phyloP scores from a whole-genome alignment of 2,797 vertebrate species.

The Myoxocephalus aenaeus region DNA sequence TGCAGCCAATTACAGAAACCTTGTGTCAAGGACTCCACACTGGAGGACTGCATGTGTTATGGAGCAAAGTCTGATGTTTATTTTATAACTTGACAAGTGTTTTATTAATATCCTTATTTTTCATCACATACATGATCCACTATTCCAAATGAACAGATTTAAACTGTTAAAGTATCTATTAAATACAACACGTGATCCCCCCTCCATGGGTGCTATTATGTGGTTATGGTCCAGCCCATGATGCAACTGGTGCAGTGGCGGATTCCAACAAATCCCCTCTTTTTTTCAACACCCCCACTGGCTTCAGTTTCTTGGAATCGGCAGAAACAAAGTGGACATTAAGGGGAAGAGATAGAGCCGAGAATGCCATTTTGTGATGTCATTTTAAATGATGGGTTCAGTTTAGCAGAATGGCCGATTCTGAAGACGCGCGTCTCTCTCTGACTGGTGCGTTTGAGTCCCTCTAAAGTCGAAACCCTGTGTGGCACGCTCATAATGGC shows the following conservation, averaged over 20 bases:
- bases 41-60: slow-evolving; percentile 25
- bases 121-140: slow-evolving; percentile 9
- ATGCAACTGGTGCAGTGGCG: slow-evolving; percentile 41
- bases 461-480: slow-evolving; percentile 39
- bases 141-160: slow-evolving; percentile 5
- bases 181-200: background rate
- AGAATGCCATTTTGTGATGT: slow-evolving; percentile 46
- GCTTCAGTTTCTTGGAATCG: slow-evolving; percentile 44
- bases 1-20: slow-evolving; percentile 59
- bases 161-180: background rate
- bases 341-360: slow-evolving; percentile 21
- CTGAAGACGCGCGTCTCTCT: slow-evolving; percentile 34
- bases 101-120: slow-evolving; percentile 12
- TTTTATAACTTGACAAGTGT: slow-evolving; percentile 3
- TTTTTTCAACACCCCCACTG: slow-evolving; percentile 5
- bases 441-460: slow-evolving; percentile 34
- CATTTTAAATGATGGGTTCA: slow-evolving; percentile 47
- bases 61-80: slow-evolving; percentile 7
- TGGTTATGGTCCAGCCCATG: slow-evolving; percentile 4
- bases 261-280: slow-evolving; percentile 31
- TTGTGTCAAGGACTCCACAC: slow-evolving; percentile 51
- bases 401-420: slow-evolving; percentile 36
- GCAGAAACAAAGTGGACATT: slow-evolving; percentile 32
- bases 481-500: slow-evolving; percentile 65
- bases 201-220: slow-evolving; percentile 8